A percentile compares a stretch with the other conserved stretches of the same genome.
Conservation (phyloP, 2,888 invertebrate species). For the Linnaemya tessellans region DNA sequence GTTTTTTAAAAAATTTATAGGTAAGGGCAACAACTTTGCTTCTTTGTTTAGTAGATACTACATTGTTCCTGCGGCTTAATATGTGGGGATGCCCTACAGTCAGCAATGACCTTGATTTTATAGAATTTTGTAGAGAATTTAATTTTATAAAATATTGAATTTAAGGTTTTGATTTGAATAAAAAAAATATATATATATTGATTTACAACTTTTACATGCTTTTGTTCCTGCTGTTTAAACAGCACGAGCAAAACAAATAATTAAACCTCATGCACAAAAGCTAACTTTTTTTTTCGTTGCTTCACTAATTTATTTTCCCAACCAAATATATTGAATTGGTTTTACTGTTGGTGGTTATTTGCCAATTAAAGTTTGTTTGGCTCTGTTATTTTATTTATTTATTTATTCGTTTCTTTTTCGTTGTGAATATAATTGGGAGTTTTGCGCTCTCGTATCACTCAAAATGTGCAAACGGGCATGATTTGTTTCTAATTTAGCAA, state of each 20-base stretch:
- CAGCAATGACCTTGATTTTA: too few relatives aligned
- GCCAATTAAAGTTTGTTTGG: slow-evolving; percentile 64
- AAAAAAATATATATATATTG: too few relatives aligned
- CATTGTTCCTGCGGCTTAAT: too few relatives aligned
- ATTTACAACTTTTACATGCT: too few relatives aligned
- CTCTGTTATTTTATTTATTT: background rate
- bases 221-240: background rate
- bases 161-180: too few relatives aligned
- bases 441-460: background rate
- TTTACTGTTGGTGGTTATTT: slow-evolving; percentile 62
- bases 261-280: slow-evolving; percentile 40
- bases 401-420: background rate
- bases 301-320: slow-evolving; percentile 58
- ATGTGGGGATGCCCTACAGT: too few relatives aligned
- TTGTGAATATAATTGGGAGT: slow-evolving; percentile 34
- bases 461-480: slow-evolving; percentile 34
- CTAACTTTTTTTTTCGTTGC: slow-evolving; percentile 14
- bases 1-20: too few relatives aligned
- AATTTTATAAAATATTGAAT: too few relatives aligned
- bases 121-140: too few relatives aligned
- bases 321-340: slow-evolving; percentile 63
- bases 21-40: too few relatives aligned
- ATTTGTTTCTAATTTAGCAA: slow-evolving; percentile 68
- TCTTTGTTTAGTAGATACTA: too few relatives aligned
- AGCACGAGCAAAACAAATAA: slow-evolving; percentile 43